Evolutionary conservation across 2,888 invertebrate genomes (phyloP).

Genomic region (Erebia ligea): DNA sequence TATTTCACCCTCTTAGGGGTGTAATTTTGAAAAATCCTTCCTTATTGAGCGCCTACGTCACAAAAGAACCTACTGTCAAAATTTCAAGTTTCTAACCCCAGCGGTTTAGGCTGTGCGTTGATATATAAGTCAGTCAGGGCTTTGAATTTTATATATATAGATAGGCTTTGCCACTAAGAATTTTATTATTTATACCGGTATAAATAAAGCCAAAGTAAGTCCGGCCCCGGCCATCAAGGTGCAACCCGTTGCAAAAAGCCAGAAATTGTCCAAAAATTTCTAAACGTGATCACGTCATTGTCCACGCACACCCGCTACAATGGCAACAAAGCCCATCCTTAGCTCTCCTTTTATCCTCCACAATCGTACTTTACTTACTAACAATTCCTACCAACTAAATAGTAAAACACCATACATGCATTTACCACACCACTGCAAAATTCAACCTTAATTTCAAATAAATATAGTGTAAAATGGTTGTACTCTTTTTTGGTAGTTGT

Average conservation of each 20-base stretch:
- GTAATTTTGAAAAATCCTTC: no score
- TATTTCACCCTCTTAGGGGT: no score
- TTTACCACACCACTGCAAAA: slow-evolving; percentile 30
- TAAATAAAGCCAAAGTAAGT: slow-evolving; percentile 40
- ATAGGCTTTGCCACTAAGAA: no score
- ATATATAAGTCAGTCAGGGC: no score
- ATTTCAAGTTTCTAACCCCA: no score
- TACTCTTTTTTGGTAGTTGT: slow-evolving; percentile 35
- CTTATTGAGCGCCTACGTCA: no score
- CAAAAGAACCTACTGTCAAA: no score
- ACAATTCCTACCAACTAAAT: slow-evolving; percentile 54
- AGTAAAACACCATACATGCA: slow-evolving; percentile 41
- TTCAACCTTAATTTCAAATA: slow-evolving; percentile 28
- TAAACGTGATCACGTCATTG: slow-evolving; percentile 76
- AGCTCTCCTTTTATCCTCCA: slow-evolving; percentile 77
- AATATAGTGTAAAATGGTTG: slow-evolving; percentile 27
- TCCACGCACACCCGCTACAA: slow-evolving; percentile 80
- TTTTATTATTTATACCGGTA: neutral
- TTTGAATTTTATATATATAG: no score
- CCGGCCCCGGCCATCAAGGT: slow-evolving; percentile 70
- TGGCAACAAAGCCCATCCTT: slow-evolving; percentile 77
- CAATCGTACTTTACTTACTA: slow-evolving; percentile 76
- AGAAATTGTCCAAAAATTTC: slow-evolving; percentile 80
- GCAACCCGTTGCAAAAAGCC: slow-evolving; percentile 81
- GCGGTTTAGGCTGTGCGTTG: no score